phyloP scores from a whole-genome alignment of 2,888 invertebrate species.

The Ctenicera cuprea region DNA sequence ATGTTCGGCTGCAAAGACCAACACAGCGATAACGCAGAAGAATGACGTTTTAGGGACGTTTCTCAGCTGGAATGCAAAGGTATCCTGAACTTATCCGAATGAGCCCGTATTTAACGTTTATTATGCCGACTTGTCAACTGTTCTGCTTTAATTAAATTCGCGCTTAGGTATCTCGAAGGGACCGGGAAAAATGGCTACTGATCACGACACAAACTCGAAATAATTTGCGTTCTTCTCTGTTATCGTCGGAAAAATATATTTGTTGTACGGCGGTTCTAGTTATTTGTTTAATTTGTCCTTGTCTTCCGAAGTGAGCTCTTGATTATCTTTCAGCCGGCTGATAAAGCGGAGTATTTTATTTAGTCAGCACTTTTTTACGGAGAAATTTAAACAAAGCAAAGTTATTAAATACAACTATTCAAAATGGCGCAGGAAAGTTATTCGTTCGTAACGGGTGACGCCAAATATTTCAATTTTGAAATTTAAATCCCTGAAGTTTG shows the following conservation, averaged over 20 bases:
- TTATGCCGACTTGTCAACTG: slow-evolving; percentile 50
- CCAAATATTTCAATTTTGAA: too few species aligned
- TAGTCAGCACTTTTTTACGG: slow-evolving; percentile 9
- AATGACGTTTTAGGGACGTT: slow-evolving; percentile 43
- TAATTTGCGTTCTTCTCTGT: slow-evolving; percentile 8
- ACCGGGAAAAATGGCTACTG: slow-evolving; percentile 50
- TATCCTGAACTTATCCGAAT: slow-evolving; percentile 46
- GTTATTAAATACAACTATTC: too few species aligned
- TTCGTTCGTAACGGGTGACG: too few species aligned
- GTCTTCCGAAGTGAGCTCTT: slow-evolving; percentile 33
- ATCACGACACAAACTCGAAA: slow-evolving; percentile 38
- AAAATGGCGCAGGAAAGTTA: too few species aligned
- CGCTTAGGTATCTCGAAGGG: slow-evolving; percentile 53
- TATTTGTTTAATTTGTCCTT: slow-evolving; percentile 36
- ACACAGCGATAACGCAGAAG: slow-evolving; percentile 32
- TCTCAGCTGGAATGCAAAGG: slow-evolving; percentile 45
- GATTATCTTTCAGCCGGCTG: slow-evolving; percentile 7
- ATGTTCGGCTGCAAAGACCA: slow-evolving; percentile 10
- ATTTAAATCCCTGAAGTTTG: too few species aligned
- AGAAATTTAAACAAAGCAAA: background rate
- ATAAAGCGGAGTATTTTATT: slow-evolving; percentile 15
- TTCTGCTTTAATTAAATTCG: slow-evolving; percentile 58
- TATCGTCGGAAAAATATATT: slow-evolving; percentile 8
- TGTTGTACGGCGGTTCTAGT: background rate
- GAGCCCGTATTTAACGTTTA: slow-evolving; percentile 49